Base-by-base conservation (phyloP, 1,140 invertebrate genomes). In the Bombus confusus region DNA sequence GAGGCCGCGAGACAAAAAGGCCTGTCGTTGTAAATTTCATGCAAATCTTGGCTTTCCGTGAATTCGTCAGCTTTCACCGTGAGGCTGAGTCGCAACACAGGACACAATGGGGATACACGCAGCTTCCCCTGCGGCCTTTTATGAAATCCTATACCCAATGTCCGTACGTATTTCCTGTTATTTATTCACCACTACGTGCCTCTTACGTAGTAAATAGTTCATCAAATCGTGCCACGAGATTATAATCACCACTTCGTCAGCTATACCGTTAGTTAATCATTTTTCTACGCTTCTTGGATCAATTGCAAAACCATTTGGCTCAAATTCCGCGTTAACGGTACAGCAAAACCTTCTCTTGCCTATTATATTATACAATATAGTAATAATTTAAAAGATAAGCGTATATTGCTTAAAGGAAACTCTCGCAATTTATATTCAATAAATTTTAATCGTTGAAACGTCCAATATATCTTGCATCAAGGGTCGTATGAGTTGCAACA, bases 1-100 rank as follows among this genome's bases (percentile, higher is more conserved):
- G 71, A 85, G 59, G 31, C 47, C 37, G n/a, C 66, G n/a, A 41
- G 34, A 81, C 78, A 57, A 75, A 85, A 85, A 80, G 8, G 43
- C n/a, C 71, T 43, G 78, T 62, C 57, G 78, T 43, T 85, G 78
- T 81, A 81, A 81, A 81, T 85, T 85, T 81, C 71, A 81, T 81
- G 83, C 83, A 81, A 85, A 85, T 85, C 41, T 18, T 13, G 69
- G 25, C 83, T 85, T 85, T 81, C 69, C 79, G 83, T 57, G 83
- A 81, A 85, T 85, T 74, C 78, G 78, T 81, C 71, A 37, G 71
- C 83, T 85, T 85, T 85, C 83, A 80, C 83, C 78, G 83, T 52
- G 83, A 80, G 43, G 73, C 57, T n/a, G 28, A 18, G 8, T 66
- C 64, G 62, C 62, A 31, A 64, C 83, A 31, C 15, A n/a, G 57